Percentiles rank a stretch among this genome's conserved stretches.
Evolutionary conservation across 2,113 vertebrate genomes (phyloP).

Genomic region (Microcebus ravelobensis): DNA sequence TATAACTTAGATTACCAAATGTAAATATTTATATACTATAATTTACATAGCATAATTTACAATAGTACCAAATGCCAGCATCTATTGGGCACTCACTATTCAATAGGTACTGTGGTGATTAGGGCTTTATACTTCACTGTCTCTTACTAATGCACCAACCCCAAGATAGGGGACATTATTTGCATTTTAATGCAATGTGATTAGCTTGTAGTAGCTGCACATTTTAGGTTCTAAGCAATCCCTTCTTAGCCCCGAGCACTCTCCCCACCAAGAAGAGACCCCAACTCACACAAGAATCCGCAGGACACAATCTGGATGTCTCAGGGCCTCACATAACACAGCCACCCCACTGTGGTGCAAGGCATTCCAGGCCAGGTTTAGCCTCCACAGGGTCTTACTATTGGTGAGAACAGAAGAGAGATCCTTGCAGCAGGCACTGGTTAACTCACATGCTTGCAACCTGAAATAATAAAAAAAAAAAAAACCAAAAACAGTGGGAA

Average conservation of each 20-base stretch:
- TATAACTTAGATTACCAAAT: background rate
- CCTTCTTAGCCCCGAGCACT: background rate
- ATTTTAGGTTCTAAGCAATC: background rate
- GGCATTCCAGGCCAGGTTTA: background rate
- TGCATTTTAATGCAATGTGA: too few species aligned
- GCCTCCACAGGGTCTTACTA: background rate
- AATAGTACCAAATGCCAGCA: background rate
- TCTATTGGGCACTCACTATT: too few species aligned
- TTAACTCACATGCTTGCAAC: background rate
- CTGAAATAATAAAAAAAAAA: background rate
- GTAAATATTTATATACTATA: background rate
- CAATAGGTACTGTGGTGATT: background rate
- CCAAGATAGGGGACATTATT: background rate
- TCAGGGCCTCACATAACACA: background rate
- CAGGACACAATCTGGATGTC: background rate
- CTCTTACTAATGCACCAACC: background rate
- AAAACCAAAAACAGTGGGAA: background rate
- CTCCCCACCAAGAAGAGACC: fast-evolving
- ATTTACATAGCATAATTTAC: too few species aligned
- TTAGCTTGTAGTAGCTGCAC: fast-evolving
- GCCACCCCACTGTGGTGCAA: background rate
- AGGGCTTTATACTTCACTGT: too few species aligned
- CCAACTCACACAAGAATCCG: background rate
- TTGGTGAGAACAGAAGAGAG: background rate
- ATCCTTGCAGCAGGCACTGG: background rate